A percentile compares a stretch with the other conserved stretches of the same genome.
phyloP scores from a whole-genome alignment of 2,888 invertebrate genomes.

The Rhamnusium bicolor region DNA sequence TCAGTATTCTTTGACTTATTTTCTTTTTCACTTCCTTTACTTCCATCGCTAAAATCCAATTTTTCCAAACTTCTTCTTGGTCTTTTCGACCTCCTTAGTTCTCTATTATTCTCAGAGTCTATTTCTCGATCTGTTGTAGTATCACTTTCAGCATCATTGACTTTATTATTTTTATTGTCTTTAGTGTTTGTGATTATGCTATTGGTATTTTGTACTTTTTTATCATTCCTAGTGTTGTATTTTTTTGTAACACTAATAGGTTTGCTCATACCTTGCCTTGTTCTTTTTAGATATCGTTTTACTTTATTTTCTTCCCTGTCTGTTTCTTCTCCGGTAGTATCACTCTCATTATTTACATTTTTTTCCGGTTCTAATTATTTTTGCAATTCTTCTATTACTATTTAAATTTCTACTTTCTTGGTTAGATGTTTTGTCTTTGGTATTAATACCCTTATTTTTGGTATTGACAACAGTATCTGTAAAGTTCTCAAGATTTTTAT shows the following conservation, averaged over 20 bases:
- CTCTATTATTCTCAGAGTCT: neutral
- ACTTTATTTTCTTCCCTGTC: neutral
- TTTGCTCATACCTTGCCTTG: neutral
- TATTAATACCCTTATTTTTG: neutral
- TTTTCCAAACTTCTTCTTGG: neutral
- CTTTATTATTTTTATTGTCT: neutral
- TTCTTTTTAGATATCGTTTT: neutral
- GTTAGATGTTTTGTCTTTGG: too few species aligned
- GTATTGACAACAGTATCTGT: neutral
- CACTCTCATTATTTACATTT: neutral
- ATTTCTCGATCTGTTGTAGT: neutral
- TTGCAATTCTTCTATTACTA: neutral
- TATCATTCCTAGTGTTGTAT: neutral
- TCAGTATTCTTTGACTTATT: neutral
- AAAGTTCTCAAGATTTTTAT: neutral
- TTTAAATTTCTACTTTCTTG: neutral
- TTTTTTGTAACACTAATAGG: neutral
- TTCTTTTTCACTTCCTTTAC: neutral
- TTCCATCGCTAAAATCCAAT: neutral
- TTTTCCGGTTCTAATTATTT: neutral
- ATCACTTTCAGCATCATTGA: neutral
- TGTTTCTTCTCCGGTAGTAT: neutral
- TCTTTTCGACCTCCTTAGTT: slow-evolving; percentile 5
- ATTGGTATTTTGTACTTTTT: neutral
- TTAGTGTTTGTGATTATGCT: neutral